phyloP scores from a whole-genome alignment of 2,888 invertebrate species.

The Andrena camellia region DNA sequence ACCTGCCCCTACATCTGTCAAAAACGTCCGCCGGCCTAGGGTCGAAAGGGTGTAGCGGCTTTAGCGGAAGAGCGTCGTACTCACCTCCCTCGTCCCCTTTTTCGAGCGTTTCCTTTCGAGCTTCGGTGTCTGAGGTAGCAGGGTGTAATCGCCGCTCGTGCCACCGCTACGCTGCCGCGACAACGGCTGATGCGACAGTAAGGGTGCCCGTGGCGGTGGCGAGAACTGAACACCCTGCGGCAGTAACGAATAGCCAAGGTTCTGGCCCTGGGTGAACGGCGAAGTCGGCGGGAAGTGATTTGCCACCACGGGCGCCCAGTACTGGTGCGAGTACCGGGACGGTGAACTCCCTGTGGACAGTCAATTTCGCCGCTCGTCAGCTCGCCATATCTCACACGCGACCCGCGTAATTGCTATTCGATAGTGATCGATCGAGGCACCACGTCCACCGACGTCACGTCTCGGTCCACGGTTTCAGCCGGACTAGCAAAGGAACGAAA shows the following conservation, averaged over 20 bases:
- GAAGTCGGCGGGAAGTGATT: slow-evolving; percentile 90
- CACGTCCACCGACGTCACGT: neutral
- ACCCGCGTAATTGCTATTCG: slow-evolving; percentile 47
- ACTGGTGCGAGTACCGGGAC: slow-evolving; percentile 86
- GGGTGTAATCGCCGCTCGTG: slow-evolving; percentile 81
- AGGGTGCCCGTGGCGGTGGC: slow-evolving; percentile 77
- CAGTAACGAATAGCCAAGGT: slow-evolving; percentile 80
- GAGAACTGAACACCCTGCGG: slow-evolving; percentile 81
- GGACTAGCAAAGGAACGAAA: neutral
- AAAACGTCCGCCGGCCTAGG: neutral
- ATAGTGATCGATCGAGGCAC: slow-evolving; percentile 34
- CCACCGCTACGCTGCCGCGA: slow-evolving; percentile 81
- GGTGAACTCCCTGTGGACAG: slow-evolving; percentile 85
- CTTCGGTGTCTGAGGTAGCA: slow-evolving; percentile 82
- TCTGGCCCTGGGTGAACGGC: slow-evolving; percentile 86
- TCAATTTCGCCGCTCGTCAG: slow-evolving; percentile 37
- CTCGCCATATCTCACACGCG: slow-evolving; percentile 13
- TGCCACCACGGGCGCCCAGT: slow-evolving; percentile 90
- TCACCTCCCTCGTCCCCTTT: slow-evolving; percentile 81
- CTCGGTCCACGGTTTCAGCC: neutral
- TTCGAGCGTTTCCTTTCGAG: slow-evolving; percentile 82
- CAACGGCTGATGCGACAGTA: slow-evolving; percentile 77
- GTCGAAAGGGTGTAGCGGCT: slow-evolving; percentile 1
- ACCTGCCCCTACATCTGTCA: neutral
- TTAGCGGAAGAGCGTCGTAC: slow-evolving; percentile 33